A percentile compares a stretch with the other conserved stretches of the same genome.
Evolutionary conservation across 1,140 invertebrate genomes (phyloP).

Genomic region (Drosophila rufa): DNA sequence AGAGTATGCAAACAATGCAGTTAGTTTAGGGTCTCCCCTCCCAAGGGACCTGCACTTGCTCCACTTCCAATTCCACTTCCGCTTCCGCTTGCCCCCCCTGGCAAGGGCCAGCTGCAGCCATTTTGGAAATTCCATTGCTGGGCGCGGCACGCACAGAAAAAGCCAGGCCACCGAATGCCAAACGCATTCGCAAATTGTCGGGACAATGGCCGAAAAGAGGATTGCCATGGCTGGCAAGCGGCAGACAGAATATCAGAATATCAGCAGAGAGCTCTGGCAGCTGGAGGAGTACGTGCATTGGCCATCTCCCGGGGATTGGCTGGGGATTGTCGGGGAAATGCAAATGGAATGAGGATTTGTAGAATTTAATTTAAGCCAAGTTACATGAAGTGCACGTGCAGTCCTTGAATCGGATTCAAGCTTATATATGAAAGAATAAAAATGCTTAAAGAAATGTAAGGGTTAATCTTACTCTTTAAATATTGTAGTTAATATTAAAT

Average conservation of each 20-base stretch:
- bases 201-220: conserved; percentile 53
- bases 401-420: background rate
- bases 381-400: background rate
- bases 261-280: background rate
- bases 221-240: conserved; percentile 25
- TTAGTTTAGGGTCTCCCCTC: conserved; percentile 29
- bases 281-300: conserved; percentile 23
- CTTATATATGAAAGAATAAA: background rate
- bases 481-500: too few species aligned
- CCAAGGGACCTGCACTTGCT: background rate
- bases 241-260: conserved; percentile 22
- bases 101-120: conserved; percentile 5
- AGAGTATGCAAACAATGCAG: conserved; percentile 57
- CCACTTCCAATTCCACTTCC: conserved; percentile 2
- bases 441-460: too few species aligned
- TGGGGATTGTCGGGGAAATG: conserved; percentile 11
- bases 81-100: conserved; percentile 4
- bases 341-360: conserved; percentile 22
- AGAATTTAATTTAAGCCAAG: conserved; percentile 13
- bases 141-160: conserved; percentile 48
- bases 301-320: conserved; percentile 11
- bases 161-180: conserved; percentile 27
- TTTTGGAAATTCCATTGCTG: conserved; percentile 42
- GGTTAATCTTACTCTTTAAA: too few species aligned
- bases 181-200: conserved; percentile 48